phyloP scores from a whole-genome alignment of 2,797 vertebrate genomes.

The Lepidocolaptes lacrymiger region DNA sequence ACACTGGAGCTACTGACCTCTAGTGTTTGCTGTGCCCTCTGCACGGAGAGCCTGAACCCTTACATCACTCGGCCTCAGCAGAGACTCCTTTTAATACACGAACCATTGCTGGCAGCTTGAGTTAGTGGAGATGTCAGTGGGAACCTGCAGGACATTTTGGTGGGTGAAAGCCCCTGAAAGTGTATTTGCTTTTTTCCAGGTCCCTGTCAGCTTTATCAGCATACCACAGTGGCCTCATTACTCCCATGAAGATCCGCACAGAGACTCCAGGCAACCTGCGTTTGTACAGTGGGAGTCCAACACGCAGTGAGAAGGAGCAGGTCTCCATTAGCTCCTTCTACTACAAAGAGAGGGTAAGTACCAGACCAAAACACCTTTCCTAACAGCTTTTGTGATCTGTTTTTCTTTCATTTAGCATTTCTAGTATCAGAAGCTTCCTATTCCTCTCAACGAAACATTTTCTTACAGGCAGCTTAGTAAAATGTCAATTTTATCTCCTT shows the following conservation, averaged over 20 bases:
- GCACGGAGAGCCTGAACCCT: not conserved
- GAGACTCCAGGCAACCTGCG: conserved; percentile 91
- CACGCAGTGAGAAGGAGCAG: conserved; percentile 93
- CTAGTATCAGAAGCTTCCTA: not conserved
- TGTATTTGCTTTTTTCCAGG: conserved; percentile 66
- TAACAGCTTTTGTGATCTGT: not conserved
- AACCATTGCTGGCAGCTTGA: not conserved
- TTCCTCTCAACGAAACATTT: not conserved
- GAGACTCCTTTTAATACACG: not conserved
- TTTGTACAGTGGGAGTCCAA: conserved; percentile 93
- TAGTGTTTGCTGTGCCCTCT: not conserved
- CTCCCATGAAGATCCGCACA: conserved; percentile 96
- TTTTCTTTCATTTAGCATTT: not conserved
- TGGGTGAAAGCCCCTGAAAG: not conserved
- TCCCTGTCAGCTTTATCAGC: conserved; percentile 95
- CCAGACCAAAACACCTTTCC: not conserved
- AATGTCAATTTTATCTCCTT: not conserved
- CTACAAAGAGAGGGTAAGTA: conserved; percentile 95
- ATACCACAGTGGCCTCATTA: conserved; percentile 93
- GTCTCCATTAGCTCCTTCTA: conserved; percentile 98
- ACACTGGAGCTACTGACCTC: fast-evolving
- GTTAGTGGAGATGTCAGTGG: not conserved
- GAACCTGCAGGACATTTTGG: not conserved
- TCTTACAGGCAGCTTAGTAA: not conserved
- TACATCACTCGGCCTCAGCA: not conserved